A percentile compares a stretch with the other conserved stretches of the same genome.
These are phyloP conservation scores for Campopleginae sp. DNA, from an alignment of 2,888 invertebrate species.

Conservation along the genomic window DNA sequence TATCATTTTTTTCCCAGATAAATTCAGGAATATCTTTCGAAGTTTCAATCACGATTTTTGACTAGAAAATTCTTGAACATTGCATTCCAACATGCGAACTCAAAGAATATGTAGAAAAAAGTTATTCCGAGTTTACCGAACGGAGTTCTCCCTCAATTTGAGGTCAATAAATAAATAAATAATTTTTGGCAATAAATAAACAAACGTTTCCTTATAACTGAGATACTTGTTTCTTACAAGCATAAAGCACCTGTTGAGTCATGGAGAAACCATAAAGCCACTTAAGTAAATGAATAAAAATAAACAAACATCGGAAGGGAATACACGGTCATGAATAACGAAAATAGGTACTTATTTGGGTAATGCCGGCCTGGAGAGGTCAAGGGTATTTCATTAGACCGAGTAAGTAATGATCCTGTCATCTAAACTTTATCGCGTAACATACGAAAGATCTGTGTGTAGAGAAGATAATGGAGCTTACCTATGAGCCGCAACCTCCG, in stretches of 20 bases:
- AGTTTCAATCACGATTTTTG: too few species aligned
- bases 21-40: too few species aligned
- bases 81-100: too few species aligned
- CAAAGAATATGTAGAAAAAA: too few species aligned
- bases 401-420: conserved; percentile 58
- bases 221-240: conserved; percentile 47
- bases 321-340: conserved; percentile 5
- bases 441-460: neutral
- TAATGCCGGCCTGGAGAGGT: conserved; percentile 38
- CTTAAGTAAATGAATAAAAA: conserved; percentile 51
- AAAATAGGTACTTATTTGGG: conserved; percentile 10
- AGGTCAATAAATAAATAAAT: neutral
- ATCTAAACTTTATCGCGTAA: conserved; percentile 37
- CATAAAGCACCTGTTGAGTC: conserved; percentile 60
- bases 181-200: neutral
- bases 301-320: conserved; percentile 1
- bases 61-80: too few species aligned
- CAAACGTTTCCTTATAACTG: neutral
- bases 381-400: conserved; percentile 55
- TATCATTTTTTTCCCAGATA: too few species aligned
- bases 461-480: conserved; percentile 41
- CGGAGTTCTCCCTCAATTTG: neutral
- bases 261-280: conserved; percentile 31
- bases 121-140: too few species aligned
- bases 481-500: conserved; percentile 24